Conservation (phyloP, 2,797 vertebrate genomes). For the Pseudochirops cupreus region DNA sequence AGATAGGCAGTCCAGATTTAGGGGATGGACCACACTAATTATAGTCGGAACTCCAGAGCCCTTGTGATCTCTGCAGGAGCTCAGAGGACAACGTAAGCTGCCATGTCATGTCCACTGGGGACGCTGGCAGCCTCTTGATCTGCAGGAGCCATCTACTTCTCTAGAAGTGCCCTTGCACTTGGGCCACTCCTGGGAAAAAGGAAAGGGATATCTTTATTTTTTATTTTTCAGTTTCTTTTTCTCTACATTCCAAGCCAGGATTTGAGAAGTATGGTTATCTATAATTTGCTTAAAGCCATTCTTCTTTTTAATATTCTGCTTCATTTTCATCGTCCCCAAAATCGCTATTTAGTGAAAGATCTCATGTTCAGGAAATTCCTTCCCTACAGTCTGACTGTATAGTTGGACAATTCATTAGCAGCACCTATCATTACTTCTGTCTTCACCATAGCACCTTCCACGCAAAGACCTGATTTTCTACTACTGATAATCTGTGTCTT, state of each 20-base stretch:
- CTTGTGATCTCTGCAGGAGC: not conserved
- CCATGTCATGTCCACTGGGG: not conserved
- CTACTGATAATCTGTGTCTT: slow-evolving; percentile 1
- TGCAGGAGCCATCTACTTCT: not conserved
- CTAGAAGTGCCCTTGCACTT: not conserved
- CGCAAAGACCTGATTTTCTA: slow-evolving; percentile 27
- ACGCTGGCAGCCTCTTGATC: not conserved
- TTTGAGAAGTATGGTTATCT: slow-evolving; percentile 16
- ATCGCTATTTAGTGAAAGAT: slow-evolving; percentile 35
- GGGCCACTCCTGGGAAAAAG: not conserved
- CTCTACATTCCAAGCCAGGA: slow-evolving; percentile 1
- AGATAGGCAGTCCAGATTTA: not conserved
- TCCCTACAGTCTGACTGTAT: slow-evolving; percentile 2
- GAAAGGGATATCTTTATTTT: not conserved
- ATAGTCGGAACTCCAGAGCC: not conserved
- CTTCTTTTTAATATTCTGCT: slow-evolving; percentile 43
- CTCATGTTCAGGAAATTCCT: slow-evolving; percentile 17
- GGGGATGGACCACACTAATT: not conserved
- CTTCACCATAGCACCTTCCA: not conserved
- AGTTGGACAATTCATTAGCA: slow-evolving; percentile 18
- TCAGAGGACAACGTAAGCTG: not conserved
- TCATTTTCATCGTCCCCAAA: slow-evolving; percentile 43
- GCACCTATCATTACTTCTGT: not conserved
- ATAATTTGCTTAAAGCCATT: slow-evolving; percentile 12
- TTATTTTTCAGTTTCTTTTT: slow-evolving; percentile 24